phyloP scores from a whole-genome alignment of 2,797 vertebrate genomes.

The Anisognathus igniventris region DNA sequence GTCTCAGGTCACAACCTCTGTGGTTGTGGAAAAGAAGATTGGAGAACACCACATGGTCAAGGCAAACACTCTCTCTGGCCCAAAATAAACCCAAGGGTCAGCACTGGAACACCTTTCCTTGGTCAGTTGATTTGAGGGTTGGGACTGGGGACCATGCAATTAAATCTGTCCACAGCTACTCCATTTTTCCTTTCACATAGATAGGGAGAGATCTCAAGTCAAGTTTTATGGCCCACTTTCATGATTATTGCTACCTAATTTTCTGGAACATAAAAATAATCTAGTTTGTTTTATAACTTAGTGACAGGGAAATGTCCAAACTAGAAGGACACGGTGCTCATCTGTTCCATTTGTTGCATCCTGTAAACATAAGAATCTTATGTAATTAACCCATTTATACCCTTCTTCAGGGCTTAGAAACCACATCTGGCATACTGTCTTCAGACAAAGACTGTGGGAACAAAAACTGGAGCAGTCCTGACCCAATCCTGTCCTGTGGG shows the following conservation, averaged over 20 bases:
- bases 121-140: neutral
- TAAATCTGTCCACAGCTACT: neutral
- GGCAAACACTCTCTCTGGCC: neutral
- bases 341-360: constrained; percentile 54
- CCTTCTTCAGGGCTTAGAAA: constrained; percentile 28
- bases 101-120: neutral
- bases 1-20: neutral
- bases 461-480: neutral
- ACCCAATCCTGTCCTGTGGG: neutral
- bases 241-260: constrained; percentile 50
- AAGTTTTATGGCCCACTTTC: constrained; percentile 44
- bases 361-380: constrained; percentile 35
- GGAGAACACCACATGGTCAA: neutral
- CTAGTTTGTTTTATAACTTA: constrained; percentile 45
- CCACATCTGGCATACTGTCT: neutral
- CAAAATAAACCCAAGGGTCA: neutral
- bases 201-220: neutral
- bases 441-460: neutral
- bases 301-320: constrained; percentile 34
- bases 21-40: neutral
- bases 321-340: constrained; percentile 15
- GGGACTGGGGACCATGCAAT: neutral
- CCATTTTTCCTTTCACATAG: neutral
- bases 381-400: constrained; percentile 44
- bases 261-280: constrained; percentile 56